These are phyloP conservation scores for Cherax destructor DNA, from an alignment of 1,140 invertebrate species.

Conservation along the genomic window DNA sequence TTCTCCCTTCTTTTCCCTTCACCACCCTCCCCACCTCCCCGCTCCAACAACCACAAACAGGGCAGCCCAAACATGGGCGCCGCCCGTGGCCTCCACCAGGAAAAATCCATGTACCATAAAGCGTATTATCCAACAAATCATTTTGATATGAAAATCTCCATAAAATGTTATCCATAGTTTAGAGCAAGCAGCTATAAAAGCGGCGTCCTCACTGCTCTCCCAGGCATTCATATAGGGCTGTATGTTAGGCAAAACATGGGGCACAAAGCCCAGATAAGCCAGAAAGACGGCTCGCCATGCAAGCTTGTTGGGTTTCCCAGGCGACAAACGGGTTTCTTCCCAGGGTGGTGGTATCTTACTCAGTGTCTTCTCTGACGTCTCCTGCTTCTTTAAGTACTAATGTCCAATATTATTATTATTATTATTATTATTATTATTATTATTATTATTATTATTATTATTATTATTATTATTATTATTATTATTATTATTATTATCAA, in stretches of 20 bases:
- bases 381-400: no score
- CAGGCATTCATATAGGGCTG: slow-evolving; percentile 34
- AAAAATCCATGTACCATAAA: background rate
- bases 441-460: no score
- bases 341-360: background rate
- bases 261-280: slow-evolving; percentile 30
- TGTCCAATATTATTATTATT: no score
- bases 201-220: slow-evolving; percentile 1
- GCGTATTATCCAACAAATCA: slow-evolving; percentile 27
- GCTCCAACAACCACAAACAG: background rate
- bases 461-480: no score
- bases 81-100: background rate
- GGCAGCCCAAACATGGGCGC: background rate
- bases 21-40: background rate
- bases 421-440: no score
- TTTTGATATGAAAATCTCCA: slow-evolving; percentile 38
- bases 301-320: slow-evolving; percentile 8
- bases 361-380: background rate
- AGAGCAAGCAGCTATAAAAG: slow-evolving; percentile 12
- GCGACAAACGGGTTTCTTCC: background rate
- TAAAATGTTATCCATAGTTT: slow-evolving; percentile 42
- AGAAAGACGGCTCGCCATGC: slow-evolving; percentile 16
- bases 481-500: no score
- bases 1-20: background rate
- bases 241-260: slow-evolving; percentile 12